Percentiles rank a stretch among this genome's conserved stretches.
Evolutionary conservation across 2,797 vertebrate species (phyloP).

Genomic region (Danio albolineatus): DNA sequence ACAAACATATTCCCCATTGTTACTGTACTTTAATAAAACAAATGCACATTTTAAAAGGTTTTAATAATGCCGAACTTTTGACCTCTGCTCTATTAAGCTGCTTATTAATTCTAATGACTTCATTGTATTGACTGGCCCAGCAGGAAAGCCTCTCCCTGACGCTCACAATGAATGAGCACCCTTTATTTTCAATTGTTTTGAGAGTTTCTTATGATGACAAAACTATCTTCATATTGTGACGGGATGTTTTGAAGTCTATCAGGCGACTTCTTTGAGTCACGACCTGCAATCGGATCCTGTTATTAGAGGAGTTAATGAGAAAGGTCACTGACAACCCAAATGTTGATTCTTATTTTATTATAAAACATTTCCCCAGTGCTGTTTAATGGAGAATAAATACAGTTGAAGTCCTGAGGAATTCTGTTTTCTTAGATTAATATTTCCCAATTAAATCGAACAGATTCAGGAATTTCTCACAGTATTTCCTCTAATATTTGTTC

Average conservation of each 20-base stretch:
- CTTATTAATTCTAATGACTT: constrained; percentile 22
- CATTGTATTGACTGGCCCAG: not conserved
- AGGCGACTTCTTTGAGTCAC: not conserved
- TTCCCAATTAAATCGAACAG: too few relatives aligned
- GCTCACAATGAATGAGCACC: constrained; percentile 1
- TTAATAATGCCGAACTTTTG: not conserved
- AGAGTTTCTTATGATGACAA: not conserved
- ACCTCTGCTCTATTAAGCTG: not conserved
- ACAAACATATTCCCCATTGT: not conserved
- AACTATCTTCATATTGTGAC: not conserved
- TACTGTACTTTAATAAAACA: not conserved
- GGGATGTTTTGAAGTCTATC: constrained; percentile 10
- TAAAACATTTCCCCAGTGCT: too few relatives aligned
- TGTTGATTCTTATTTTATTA: not conserved
- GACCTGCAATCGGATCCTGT: constrained; percentile 21
- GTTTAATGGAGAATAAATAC: too few relatives aligned
- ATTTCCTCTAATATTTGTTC: too few relatives aligned
- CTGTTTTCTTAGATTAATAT: too few relatives aligned
- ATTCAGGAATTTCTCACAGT: too few relatives aligned
- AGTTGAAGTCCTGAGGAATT: too few relatives aligned
- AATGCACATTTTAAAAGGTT: not conserved
- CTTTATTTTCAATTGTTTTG: not conserved
- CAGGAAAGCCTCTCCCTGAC: not conserved
- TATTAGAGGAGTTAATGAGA: constrained; percentile 18
- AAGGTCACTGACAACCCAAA: constrained; percentile 20